phyloP scores from a whole-genome alignment of 1,140 invertebrate genomes.

The Chironomus tepperi region DNA sequence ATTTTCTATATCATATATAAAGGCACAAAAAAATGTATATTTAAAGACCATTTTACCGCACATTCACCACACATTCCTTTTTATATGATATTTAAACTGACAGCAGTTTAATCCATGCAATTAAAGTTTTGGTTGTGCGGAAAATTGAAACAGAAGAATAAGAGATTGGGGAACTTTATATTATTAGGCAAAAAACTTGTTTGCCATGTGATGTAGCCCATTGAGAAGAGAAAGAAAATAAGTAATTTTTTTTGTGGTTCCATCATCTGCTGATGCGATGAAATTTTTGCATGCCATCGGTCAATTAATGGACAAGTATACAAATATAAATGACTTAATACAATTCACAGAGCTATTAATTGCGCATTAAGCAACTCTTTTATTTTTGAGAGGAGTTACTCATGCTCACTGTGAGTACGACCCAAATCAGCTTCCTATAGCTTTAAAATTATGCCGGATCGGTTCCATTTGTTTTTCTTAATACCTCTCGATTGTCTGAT shows the following conservation, averaged over 20 bases:
- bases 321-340: conserved; percentile 16
- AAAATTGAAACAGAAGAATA: too few relatives aligned
- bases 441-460: neutral
- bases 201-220: too few relatives aligned
- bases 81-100: too few relatives aligned
- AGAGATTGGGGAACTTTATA: too few relatives aligned
- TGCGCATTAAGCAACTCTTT: neutral
- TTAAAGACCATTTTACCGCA: neutral
- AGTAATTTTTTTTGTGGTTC: neutral
- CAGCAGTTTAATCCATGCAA: neutral
- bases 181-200: too few relatives aligned
- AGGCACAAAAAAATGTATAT: neutral
- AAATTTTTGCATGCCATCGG: conserved; percentile 13
- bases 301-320: neutral
- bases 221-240: neutral
- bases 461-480: too few relatives aligned
- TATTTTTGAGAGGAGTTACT: neutral
- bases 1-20: neutral
- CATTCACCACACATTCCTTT: too few relatives aligned
- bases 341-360: conserved; percentile 12
- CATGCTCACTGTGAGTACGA: neutral
- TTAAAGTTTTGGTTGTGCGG: too few relatives aligned
- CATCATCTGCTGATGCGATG: neutral
- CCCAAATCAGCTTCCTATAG: neutral
- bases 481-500: too few relatives aligned